Conservation (phyloP, 2,888 invertebrate species). For the Priocnemis perturbator region DNA sequence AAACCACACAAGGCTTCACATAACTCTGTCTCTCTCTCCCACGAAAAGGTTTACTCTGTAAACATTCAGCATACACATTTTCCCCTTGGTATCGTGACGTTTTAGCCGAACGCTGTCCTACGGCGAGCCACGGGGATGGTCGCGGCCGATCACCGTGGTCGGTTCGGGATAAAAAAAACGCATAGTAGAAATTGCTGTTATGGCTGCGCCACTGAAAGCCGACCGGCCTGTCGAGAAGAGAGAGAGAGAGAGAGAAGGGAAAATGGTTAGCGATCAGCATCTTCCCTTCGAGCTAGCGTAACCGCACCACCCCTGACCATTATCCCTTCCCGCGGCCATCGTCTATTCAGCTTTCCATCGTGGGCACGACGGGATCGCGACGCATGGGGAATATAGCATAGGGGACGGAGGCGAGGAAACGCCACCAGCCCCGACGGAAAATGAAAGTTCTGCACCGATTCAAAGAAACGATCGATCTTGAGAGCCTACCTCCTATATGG, state of each 20-base stretch:
- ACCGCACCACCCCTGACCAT: slow-evolving; percentile 29
- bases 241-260: slow-evolving; percentile 20
- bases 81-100: slow-evolving; percentile 14
- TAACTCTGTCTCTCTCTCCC: neutral
- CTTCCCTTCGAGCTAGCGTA: slow-evolving; percentile 39
- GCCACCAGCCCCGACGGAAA: slow-evolving; percentile 31
- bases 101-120: slow-evolving; percentile 22
- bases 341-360: slow-evolving; percentile 22
- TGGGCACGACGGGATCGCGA: slow-evolving; percentile 1
- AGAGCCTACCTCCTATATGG: slow-evolving; percentile 16
- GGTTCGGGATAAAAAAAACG: slow-evolving; percentile 22
- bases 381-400: slow-evolving; percentile 14
- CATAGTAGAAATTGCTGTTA: slow-evolving; percentile 54
- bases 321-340: slow-evolving; percentile 23
- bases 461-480: slow-evolving; percentile 41
- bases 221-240: slow-evolving; percentile 13
- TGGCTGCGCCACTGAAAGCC: slow-evolving; percentile 42
- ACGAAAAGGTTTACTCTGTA: slow-evolving; percentile 4
- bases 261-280: slow-evolving; percentile 45
- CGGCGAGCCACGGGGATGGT: slow-evolving; percentile 16
- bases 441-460: slow-evolving; percentile 41
- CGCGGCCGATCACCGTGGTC: slow-evolving; percentile 34
- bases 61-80: neutral
- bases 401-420: slow-evolving; percentile 3
- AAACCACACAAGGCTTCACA: slow-evolving; percentile 1